Percentiles rank a stretch among this genome's conserved stretches.
These are phyloP conservation scores for Podarcis muralis DNA, from an alignment of 2,113 vertebrate species.

Conservation along the genomic window DNA sequence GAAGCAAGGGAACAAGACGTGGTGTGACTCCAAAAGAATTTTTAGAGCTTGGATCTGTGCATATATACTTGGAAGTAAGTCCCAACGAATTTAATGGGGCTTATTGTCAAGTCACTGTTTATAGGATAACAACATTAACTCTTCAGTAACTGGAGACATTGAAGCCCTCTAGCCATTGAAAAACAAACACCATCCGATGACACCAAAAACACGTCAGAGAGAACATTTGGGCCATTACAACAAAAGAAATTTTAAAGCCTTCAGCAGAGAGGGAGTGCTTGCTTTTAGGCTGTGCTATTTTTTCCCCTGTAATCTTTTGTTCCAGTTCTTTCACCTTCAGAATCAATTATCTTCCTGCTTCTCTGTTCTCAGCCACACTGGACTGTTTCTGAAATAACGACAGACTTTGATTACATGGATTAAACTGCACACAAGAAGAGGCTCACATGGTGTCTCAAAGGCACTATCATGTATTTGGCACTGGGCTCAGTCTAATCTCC, in stretches of 20 bases:
- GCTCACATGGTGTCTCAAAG: background rate
- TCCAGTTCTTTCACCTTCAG: background rate
- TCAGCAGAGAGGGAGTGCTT: background rate
- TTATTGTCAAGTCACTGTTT: background rate
- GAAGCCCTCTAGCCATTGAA: background rate
- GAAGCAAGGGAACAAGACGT: background rate
- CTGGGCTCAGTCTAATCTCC: background rate
- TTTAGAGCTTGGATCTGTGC: background rate
- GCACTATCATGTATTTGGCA: background rate
- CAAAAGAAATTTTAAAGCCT: background rate
- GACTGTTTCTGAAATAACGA: background rate
- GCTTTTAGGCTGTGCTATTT: background rate
- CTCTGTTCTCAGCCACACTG: background rate
- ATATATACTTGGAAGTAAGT: background rate
- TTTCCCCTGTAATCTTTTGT: background rate
- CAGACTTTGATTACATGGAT: background rate
- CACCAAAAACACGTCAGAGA: background rate
- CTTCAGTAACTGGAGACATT: background rate
- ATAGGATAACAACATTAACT: background rate
- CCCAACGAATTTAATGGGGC: background rate
- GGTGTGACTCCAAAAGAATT: fast-evolving
- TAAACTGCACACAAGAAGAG: fast-evolving
- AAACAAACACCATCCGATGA: background rate
- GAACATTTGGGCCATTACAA: background rate
- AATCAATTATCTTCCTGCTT: background rate